Base-by-base conservation (phyloP, 2,797 vertebrate genomes). In the Hippopotamyrus pictus region DNA sequence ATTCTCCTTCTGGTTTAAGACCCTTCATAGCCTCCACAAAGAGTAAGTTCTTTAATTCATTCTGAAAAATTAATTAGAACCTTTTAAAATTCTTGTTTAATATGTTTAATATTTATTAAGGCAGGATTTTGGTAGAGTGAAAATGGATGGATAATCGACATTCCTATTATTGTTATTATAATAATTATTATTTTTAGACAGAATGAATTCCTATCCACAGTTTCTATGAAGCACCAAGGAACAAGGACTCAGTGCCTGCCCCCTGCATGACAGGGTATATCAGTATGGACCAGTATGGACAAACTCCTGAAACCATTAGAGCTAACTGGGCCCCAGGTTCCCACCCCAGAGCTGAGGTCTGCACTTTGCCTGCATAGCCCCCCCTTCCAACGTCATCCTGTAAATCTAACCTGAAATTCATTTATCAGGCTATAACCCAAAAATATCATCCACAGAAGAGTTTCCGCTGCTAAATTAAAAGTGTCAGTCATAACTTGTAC, bases 401-500 rank as follows among this genome's bases (percentile, higher is more conserved):
- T 88, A 69, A 88, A 87, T 83, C 86, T 87, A 44, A 87, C 29
- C 48, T 25, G 54, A 88, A 69, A 59, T 59, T 54, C 86, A 59
- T 59, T 57, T 41, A 87, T 87, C 33, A 57, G 37, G 37, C 25
- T 59, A 57, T 37, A 87, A 57, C 53, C 50, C 5, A n/a, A 59
- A 87, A 57, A 33, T 62, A 53, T 57, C 46, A 50, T 9, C 51
- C 3, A 8, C 37, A 37, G 14, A 8, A 37, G 33, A 29, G 82
- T 59, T 44, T 8, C 53, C 14, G 0, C 33, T 5, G 9, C 29
- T 57, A 41, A 57, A 57, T 57, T 59, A 53, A 57, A 87, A 29
- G 29, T 87, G 86, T 87, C 53, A 59, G 53, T 87, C 86, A 59
- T 25, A 37, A 87, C 46, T 85, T 85, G 25, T 48, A 48, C 44